Percentiles rank a stretch among this genome's conserved stretches.
Conservation (phyloP, 1,140 invertebrate genomes). For the Pentalonia nigronervosa region DNA sequence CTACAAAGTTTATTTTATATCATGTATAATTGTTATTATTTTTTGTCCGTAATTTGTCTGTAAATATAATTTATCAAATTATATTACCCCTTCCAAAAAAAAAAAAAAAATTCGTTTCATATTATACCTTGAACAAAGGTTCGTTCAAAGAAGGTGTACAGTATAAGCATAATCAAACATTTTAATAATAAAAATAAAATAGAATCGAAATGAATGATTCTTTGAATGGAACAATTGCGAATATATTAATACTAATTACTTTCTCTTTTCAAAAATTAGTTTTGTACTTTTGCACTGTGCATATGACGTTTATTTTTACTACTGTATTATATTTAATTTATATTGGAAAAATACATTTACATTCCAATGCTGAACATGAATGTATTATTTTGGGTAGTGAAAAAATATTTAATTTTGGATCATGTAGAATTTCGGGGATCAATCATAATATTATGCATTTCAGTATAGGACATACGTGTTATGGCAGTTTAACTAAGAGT, state of each 20-base stretch:
- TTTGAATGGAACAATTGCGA: slow-evolving; percentile 35
- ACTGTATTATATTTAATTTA: neutral
- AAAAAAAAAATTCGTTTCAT: neutral
- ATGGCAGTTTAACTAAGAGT: neutral
- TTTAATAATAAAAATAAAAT: slow-evolving; percentile 5
- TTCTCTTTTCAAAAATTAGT: slow-evolving; percentile 37
- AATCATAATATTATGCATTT: neutral
- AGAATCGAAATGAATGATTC: neutral
- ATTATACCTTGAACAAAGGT: neutral
- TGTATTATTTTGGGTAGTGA: neutral
- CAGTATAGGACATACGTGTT: neutral
- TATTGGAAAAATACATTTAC: neutral
- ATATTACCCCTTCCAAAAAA: too few relatives aligned
- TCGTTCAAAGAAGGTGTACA: neutral
- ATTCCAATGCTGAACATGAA: neutral
- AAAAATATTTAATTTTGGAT: neutral
- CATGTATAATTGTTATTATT: neutral
- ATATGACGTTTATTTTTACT: neutral
- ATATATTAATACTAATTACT: slow-evolving; percentile 20
- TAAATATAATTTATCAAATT: neutral
- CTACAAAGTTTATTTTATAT: neutral
- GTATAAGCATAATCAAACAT: neutral
- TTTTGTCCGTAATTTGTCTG: neutral
- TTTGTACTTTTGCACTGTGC: neutral
- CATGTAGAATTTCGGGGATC: neutral